Evolutionary conservation across 2,113 vertebrate genomes (phyloP).

Genomic region (Caloenas nicobarica): DNA sequence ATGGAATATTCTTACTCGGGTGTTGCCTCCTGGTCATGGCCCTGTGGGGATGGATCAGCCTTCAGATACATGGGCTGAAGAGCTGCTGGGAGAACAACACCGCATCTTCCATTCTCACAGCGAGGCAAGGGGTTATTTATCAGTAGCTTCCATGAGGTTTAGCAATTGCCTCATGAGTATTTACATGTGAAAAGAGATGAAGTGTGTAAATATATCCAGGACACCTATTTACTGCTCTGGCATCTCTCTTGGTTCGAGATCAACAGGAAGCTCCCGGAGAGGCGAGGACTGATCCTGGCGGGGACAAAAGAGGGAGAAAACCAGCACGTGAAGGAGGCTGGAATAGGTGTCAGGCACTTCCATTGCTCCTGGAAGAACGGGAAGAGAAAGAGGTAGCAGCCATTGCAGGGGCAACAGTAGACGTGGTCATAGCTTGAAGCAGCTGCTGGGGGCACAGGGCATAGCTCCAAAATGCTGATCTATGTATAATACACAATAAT

Average conservation of each 20-base stretch:
- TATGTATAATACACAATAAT: not conserved
- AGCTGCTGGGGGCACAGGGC: not conserved
- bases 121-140: not conserved
- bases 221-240: not conserved
- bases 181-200: conserved; percentile 20
- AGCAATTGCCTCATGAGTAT: conserved; percentile 28
- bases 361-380: not conserved
- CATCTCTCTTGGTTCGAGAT: not conserved
- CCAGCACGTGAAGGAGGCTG: not conserved
- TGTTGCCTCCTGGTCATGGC: conserved; percentile 7
- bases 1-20: conserved; percentile 23
- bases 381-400: not conserved
- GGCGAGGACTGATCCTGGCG: not conserved
- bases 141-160: conserved; percentile 5
- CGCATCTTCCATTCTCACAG: not conserved
- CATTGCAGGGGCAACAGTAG: not conserved
- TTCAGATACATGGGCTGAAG: not conserved
- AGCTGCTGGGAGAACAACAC: not conserved
- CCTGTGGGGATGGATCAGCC: conserved; percentile 20
- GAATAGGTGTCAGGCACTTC: not conserved
- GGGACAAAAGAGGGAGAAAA: not conserved
- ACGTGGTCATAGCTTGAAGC: not conserved
- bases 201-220: conserved; percentile 19
- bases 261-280: conserved; percentile 34
- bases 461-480: not conserved